phyloP scores from a whole-genome alignment of 2,888 invertebrate species.

The Drosophila gaucha region DNA sequence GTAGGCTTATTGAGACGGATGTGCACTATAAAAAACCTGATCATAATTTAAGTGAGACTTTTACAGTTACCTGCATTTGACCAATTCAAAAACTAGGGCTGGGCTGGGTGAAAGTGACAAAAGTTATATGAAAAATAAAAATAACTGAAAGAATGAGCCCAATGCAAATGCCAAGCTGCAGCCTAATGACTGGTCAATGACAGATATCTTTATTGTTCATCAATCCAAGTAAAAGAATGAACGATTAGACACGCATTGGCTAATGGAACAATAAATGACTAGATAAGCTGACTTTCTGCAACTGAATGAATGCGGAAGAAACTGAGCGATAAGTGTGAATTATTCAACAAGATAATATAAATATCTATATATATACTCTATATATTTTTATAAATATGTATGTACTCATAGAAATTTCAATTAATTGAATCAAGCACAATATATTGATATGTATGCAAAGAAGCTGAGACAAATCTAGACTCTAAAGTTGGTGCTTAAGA shows the following conservation, averaged over 20 bases:
- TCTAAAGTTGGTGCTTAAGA: background rate
- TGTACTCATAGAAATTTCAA: slow-evolving; percentile 54
- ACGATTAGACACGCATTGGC: slow-evolving; percentile 45
- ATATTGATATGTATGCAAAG: slow-evolving; percentile 56
- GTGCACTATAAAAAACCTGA: slow-evolving; percentile 40
- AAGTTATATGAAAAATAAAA: background rate
- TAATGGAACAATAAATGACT: slow-evolving; percentile 11
- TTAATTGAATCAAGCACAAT: slow-evolving; percentile 65
- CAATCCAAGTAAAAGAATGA: slow-evolving; percentile 6
- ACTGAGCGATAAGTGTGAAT: slow-evolving; percentile 20
- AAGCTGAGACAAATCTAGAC: slow-evolving; percentile 13
- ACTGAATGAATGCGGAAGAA: slow-evolving; percentile 66
- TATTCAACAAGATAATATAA: slow-evolving; percentile 14
- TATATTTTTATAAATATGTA: background rate
- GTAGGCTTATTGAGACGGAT: slow-evolving; percentile 42
- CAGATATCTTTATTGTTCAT: slow-evolving; percentile 13
- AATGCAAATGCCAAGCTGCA: slow-evolving; percentile 9
- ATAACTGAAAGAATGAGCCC: background rate
- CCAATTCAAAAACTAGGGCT: slow-evolving; percentile 28
- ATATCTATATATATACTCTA: background rate
- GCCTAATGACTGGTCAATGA: slow-evolving; percentile 25
- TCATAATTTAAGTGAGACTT: slow-evolving; percentile 50
- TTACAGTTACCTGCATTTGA: slow-evolving; percentile 50
- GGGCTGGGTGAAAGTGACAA: slow-evolving; percentile 53
- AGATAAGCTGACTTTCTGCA: slow-evolving; percentile 33